phyloP scores from a whole-genome alignment of 1,140 invertebrate genomes.

The Brachionus manjavacas region DNA sequence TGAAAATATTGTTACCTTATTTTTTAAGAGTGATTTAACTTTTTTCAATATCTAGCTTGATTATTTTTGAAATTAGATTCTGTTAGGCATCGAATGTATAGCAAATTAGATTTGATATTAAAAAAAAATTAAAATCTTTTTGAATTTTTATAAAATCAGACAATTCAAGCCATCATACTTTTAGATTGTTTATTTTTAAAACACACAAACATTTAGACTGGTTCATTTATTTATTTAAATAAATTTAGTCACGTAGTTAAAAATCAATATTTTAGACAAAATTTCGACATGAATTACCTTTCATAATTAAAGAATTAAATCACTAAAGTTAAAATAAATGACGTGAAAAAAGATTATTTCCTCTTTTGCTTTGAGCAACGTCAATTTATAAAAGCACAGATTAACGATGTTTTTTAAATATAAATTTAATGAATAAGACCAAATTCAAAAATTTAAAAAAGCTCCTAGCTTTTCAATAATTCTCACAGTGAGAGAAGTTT shows the following conservation, averaged over 20 bases:
- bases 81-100: background rate
- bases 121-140: background rate
- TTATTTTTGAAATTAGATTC: no score
- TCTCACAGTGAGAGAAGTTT: background rate
- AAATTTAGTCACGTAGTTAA: background rate
- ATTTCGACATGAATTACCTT: background rate
- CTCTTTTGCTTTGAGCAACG: background rate
- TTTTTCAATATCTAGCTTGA: no score
- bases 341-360: background rate
- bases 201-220: background rate
- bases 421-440: no score
- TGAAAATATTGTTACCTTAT: no score
- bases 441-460: no score
- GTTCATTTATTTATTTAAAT: background rate
- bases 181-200: background rate
- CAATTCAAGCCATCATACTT: background rate
- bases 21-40: no score
- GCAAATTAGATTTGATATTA: background rate
- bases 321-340: background rate
- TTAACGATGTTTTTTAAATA: no score
- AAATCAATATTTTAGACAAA: background rate
- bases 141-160: background rate
- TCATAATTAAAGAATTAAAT: background rate
- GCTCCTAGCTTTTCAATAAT: background rate
- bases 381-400: no score